Conservation (phyloP, 2,888 invertebrate species). For the Desoria tigrina region DNA sequence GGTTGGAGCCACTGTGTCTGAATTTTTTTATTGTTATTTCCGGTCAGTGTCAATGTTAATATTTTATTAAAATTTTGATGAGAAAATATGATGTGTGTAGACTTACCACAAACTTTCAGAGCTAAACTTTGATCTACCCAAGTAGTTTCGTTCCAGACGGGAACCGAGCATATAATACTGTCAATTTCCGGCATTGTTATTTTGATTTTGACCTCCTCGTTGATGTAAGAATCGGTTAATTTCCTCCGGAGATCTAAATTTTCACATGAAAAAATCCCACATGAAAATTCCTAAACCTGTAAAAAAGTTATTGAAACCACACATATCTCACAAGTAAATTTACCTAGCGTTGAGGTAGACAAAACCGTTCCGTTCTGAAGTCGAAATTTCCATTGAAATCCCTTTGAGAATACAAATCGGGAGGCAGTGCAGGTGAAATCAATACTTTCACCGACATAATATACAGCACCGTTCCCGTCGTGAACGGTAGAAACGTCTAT, state of each 20-base stretch:
- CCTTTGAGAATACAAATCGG: conserved; percentile 35
- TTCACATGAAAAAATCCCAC: too few relatives aligned
- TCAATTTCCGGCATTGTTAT: conserved; percentile 31
- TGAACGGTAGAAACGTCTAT: conserved; percentile 14
- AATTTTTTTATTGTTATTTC: too few relatives aligned
- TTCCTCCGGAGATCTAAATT: background rate
- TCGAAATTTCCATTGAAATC: conserved; percentile 39
- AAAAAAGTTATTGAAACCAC: too few relatives aligned
- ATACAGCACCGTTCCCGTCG: conserved; percentile 23
- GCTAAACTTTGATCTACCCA: conserved; percentile 27
- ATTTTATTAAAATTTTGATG: background rate
- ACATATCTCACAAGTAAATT: too few relatives aligned
- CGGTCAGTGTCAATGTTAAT: background rate
- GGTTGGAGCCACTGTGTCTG: conserved; percentile 33
- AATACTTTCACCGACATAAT: conserved; percentile 38
- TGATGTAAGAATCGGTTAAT: conserved; percentile 19
- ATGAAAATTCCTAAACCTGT: background rate
- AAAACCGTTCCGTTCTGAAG: conserved; percentile 35
- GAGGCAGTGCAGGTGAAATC: conserved; percentile 31
- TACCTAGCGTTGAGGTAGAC: conserved; percentile 30
- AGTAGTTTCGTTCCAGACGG: conserved; percentile 41
- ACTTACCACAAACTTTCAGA: conserved; percentile 34
- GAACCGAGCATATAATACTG: conserved; percentile 31
- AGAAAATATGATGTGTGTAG: background rate
- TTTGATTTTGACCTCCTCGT: conserved; percentile 27